Conservation (phyloP, 1,140 invertebrate species). For the Bombyx mori region ASM3026992v2 NC_085115.1:7663501-7664000, state of each 20-base stretch:
- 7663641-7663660: conserved; percentile 31
- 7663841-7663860: not conserved
- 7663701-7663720: conserved; percentile 43
- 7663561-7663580: conserved; percentile 49
- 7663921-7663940: conserved; percentile 52
- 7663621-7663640: conserved; percentile 19
- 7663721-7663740: conserved; percentile 28
- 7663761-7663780: conserved; percentile 16
- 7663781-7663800: conserved; percentile 21
- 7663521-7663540: conserved; percentile 29
- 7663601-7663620: conserved; percentile 54
- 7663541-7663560: conserved; percentile 34
- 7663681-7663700: conserved; percentile 44
- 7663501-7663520: conserved; percentile 12
- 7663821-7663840: not conserved
- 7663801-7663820: not conserved
- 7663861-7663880: conserved; percentile 27
- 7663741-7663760: conserved; percentile 24
- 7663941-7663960: conserved; percentile 32
- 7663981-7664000: conserved; percentile 52
- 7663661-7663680: conserved; percentile 34
- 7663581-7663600: conserved; percentile 55
- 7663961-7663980: conserved; percentile 14
- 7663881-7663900: conserved; percentile 58
- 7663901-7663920: conserved; percentile 57